Base-by-base conservation (phyloP, 2,797 vertebrate genomes). In the Fratercula arctica region DNA sequence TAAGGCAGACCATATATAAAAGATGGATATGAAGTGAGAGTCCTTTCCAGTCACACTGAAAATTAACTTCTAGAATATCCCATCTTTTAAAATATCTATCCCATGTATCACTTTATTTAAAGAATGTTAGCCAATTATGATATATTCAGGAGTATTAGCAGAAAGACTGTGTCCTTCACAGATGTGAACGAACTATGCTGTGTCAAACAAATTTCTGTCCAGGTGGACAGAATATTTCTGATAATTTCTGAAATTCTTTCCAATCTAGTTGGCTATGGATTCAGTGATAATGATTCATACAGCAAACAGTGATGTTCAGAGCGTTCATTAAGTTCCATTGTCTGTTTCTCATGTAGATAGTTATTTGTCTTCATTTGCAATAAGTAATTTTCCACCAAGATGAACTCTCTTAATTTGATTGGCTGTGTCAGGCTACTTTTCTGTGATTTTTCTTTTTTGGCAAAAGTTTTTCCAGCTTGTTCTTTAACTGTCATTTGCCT, bases 401-500 rank as follows among this genome's bases (percentile, higher is more conserved):
- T 74, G 56, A 82, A n/a, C 31, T 28, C 37, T 90, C 29, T 92
- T 73, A 86, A 45, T 77, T 67, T 92, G 33, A 85, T 68, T 87
- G 69, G 60, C 72, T 92, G 46, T 87, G 84, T 72, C 89, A 95
- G 73, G 79, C 7, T 86, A 94, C 43, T 92, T 91, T 92, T 89
- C 45, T 82, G 45, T 83, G 59, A 59, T 93, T 89, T 95, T 94
- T 93, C 10, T 54, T 95, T 93, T 90, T 95, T 96, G 93, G 93
- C 93, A 96, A 92, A 68, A 94, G 59, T 94, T 95, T 93, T 95
- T 95, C 73, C 63, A 91, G 74, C 72, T 97, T 94, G 64, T 95
- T 96, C 92, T 91, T 95, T 88, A 95, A 68, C 69, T 95, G 95
- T 96, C 92, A 93, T 90, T 96, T 97, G 80, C 94, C 63, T 96